Base-by-base conservation (phyloP, 2,888 invertebrate genomes). In the Catocala sponsa region DNA sequence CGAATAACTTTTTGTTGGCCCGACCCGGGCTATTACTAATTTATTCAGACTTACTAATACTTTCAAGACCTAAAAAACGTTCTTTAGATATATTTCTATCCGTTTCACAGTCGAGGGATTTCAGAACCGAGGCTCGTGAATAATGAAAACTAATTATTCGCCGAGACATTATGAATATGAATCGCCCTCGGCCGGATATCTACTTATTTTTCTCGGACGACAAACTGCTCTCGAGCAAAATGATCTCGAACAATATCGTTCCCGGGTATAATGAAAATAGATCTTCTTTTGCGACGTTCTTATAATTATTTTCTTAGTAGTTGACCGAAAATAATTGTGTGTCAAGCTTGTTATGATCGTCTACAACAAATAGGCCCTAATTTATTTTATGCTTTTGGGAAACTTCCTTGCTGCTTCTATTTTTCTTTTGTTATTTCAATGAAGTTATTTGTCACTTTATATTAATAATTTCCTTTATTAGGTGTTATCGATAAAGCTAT, bases 101-200 rank as follows among this genome's bases (percentile, higher is more conserved):
- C 38, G n/a, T 33, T 54, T 47, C 51, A 42, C 13, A 51, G 55
- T 57, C 63, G 10, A 6, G 59, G 46, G 59, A 55, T 52, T 66
- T 54, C 50, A 52, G 54, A 9, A 51, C 25, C 49, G 9, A 57
- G 68, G 50, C 60, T 66, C 53, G 63, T 82, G 81, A 83, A 82
- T 86, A 86, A 87, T 86, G 81, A 83, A 84, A 86, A 87, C 84
- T 85, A 85, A 87, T 88, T 86, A 87, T 85, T 83, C 84, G 65
- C 78, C 13, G 70, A 70, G 79, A 79, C 83, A 82, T 85, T 86
- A 88, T 86, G 85, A 87, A 84, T 86, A 86, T 83, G 86, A 87
- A 87, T 85, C 64, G 80, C 81, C 58, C 58, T 62, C 43, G 66
- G 72, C 72, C 70, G 73, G 72, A 72, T 74, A 77, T 79, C 78